Conservation (phyloP, 2,888 invertebrate species). For the Dicranocentrus wangi region DNA sequence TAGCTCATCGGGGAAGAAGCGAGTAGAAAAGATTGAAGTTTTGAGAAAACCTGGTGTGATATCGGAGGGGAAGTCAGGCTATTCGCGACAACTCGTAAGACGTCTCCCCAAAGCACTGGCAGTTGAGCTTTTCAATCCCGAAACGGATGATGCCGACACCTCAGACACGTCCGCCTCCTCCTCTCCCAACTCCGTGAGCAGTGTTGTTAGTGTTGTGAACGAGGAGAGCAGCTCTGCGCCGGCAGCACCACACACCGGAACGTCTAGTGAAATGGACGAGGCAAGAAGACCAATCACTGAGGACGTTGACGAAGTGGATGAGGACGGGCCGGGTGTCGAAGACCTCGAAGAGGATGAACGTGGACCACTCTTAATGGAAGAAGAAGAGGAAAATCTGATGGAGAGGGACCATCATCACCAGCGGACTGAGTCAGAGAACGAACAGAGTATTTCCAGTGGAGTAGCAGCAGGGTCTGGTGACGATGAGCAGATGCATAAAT, state of each 20-base stretch:
- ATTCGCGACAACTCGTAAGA: constrained; percentile 72
- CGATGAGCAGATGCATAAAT: constrained; percentile 12
- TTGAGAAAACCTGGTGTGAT: constrained; percentile 78
- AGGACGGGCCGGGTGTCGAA: constrained; percentile 10
- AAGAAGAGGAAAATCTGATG: constrained; percentile 31
- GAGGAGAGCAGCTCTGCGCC: constrained; percentile 76
- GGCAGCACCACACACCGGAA: neutral
- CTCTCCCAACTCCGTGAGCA: constrained; percentile 89
- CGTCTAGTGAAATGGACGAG: constrained; percentile 25
- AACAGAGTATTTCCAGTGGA: too few species aligned
- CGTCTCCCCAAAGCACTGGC: constrained; percentile 83
- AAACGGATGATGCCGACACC: constrained; percentile 88
- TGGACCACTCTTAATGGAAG: constrained; percentile 9
- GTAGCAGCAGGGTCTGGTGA: neutral
- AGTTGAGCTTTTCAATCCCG: constrained; percentile 90
- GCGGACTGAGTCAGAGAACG: too few species aligned
- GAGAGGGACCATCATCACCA: neutral
- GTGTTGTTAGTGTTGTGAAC: constrained; percentile 86
- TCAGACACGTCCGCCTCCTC: constrained; percentile 92
- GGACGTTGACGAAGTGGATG: constrained; percentile 53
- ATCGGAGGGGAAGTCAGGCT: constrained; percentile 62
- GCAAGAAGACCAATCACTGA: constrained; percentile 46
- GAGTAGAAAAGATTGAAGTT: constrained; percentile 82
- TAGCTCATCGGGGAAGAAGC: neutral
- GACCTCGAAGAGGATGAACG: constrained; percentile 36